phyloP scores from a whole-genome alignment of 2,888 invertebrate genomes.

The Stramonita haemastoma region DNA sequence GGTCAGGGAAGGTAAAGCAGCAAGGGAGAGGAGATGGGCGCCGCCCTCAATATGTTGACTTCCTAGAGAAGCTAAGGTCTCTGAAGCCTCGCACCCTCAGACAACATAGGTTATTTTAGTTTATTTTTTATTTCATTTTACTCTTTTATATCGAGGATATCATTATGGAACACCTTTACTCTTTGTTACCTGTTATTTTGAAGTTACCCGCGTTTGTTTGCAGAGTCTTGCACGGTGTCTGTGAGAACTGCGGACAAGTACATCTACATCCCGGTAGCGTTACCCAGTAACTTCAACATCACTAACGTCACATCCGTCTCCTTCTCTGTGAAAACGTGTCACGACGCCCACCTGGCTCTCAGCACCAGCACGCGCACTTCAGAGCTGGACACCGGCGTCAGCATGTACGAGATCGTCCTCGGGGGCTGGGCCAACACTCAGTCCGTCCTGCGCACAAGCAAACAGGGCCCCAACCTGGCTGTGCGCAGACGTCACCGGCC shows the following conservation, averaged over 20 bases:
- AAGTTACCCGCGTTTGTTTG: no score
- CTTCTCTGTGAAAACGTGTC: slow-evolving; percentile 87
- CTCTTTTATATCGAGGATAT: no score
- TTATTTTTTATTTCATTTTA: no score
- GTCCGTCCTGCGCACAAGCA: slow-evolving; percentile 77
- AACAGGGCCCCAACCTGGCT: slow-evolving; percentile 56
- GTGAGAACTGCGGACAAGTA: background rate
- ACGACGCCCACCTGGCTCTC: slow-evolving; percentile 88
- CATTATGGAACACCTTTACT: no score
- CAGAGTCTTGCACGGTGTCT: background rate
- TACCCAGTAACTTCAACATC: background rate
- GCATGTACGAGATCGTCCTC: slow-evolving; percentile 89
- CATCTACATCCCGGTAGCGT: background rate
- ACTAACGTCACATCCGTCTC: slow-evolving; percentile 6
- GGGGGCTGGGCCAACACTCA: slow-evolving; percentile 93
- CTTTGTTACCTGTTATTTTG: no score
- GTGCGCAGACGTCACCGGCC: slow-evolving; percentile 54
- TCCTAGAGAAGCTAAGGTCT: no score
- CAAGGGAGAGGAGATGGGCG: no score
- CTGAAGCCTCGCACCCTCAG: no score
- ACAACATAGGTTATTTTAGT: no score
- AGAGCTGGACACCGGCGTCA: slow-evolving; percentile 80
- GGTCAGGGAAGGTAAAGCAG: no score
- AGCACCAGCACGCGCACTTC: slow-evolving; percentile 81
- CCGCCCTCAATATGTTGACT: no score